Evolutionary conservation across 2,888 invertebrate species (phyloP), one percentile per base, ranked within the genome.

Genomic region (Octodonta nipae): DNA sequence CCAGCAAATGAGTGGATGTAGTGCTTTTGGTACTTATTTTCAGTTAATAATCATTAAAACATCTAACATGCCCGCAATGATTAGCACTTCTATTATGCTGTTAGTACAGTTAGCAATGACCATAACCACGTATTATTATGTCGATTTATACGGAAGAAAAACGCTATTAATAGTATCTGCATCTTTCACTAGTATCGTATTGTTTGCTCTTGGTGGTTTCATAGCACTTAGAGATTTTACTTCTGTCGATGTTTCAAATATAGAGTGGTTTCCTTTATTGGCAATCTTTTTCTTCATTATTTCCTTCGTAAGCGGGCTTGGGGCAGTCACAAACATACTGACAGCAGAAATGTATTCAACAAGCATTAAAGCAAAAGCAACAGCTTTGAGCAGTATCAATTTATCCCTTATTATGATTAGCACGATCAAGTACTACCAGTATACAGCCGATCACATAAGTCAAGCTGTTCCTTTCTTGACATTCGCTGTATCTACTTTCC

Each of bases 371-470:
- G 32, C 40, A 3, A 42, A 44, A 1, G 47, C 53, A 4, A n/a
- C 11, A 11, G 22, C 10, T 3, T 10, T 22, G 10, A 22, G 11
- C 22, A 11, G 22, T 2, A 11, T 11, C 10, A 10, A 10, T 11
- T 22, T 22, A n/a, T n/a, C 22, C 10, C 3, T 11, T 22, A 10
- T 10, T 11, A 22, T 22, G 22, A 22, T 22, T n/a, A 10, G 10
- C 4, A 10, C 22, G 22, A 22, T 22, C 22, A 56, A 56, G 40
- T 40, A 50, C 16, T 56, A 50, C 38, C 55, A 55, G 33, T 43
- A 45, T 7, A 41, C 50, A 28, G 41, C 42, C 4, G 46, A 46
- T 31, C 38, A 42, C 32, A 41, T 44, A 14, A 47, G 52, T 11
- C n/a, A 10, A 11, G 22, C 22, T n/a, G 22, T 22, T 11, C 11